These are phyloP conservation scores for Hermaeophaga mercurialis DNA, from an alignment of 2,888 invertebrate genomes.

Conservation along the genomic window DNA sequence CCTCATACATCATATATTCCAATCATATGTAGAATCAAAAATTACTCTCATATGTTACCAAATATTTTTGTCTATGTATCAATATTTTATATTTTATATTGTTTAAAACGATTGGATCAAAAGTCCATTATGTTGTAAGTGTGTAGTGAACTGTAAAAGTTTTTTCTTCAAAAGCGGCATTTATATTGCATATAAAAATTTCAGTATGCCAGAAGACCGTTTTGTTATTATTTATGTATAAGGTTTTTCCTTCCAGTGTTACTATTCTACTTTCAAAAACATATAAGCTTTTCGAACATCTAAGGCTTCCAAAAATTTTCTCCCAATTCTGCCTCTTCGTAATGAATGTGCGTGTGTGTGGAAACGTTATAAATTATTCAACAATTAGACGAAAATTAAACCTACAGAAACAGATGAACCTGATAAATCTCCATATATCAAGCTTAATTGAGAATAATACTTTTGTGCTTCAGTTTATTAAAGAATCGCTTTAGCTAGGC, in stretches of 20 bases:
- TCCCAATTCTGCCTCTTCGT: neutral
- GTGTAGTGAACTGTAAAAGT: neutral
- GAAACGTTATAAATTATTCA: constrained; percentile 14
- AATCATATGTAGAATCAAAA: too few relatives aligned
- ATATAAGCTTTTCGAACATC: constrained; percentile 8
- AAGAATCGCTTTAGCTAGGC: constrained; percentile 11
- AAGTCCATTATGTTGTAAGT: neutral
- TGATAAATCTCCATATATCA: constrained; percentile 16
- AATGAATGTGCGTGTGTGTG: constrained; percentile 3
- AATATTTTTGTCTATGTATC: too few relatives aligned
- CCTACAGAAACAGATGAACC: constrained; percentile 15
- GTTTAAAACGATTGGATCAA: too few relatives aligned
- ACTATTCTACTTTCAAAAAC: neutral
- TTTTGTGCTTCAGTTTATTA: constrained; percentile 14
- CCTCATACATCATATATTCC: too few relatives aligned
- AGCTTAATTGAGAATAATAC: constrained; percentile 16
- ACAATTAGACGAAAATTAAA: constrained; percentile 16
- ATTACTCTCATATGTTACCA: too few relatives aligned
- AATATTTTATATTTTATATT: too few relatives aligned
- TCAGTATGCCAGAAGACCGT: neutral
- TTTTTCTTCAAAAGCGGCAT: neutral
- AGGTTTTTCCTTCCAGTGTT: neutral
- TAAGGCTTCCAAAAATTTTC: neutral
- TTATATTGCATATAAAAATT: neutral
- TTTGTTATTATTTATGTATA: constrained; percentile 4